Conservation (phyloP, 2,888 invertebrate genomes). For the Sarcophaga caerulescens region DNA sequence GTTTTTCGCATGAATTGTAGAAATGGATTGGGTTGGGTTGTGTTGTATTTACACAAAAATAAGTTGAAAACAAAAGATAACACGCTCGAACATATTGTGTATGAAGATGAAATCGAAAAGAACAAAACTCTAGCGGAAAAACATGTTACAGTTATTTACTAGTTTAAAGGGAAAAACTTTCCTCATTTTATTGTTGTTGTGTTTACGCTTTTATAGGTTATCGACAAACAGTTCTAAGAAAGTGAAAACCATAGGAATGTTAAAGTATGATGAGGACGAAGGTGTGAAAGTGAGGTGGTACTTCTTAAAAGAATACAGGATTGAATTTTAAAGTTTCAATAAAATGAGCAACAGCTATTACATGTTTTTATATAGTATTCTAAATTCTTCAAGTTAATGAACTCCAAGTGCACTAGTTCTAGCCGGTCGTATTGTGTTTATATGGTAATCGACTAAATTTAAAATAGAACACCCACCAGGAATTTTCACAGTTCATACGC, state of each 20-base stretch:
- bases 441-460: too few species aligned
- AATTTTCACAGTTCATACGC: too few species aligned
- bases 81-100: slow-evolving; percentile 29
- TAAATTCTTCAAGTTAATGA: too few species aligned
- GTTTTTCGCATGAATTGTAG: background rate
- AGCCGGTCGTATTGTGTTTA: too few species aligned
- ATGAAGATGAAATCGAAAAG: background rate
- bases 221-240: background rate
- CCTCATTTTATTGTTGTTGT: slow-evolving; percentile 14
- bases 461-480: too few species aligned
- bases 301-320: too few species aligned
- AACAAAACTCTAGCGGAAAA: slow-evolving; percentile 32
- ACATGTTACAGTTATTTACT: slow-evolving; percentile 35
- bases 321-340: too few species aligned
- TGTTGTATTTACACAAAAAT: slow-evolving; percentile 9
- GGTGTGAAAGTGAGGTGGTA: background rate
- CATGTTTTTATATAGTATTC: too few species aligned
- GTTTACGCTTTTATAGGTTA: slow-evolving; percentile 33
- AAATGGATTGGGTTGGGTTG: background rate
- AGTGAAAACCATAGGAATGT: background rate
- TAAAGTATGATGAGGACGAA: background rate
- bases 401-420: too few species aligned
- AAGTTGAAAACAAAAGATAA: slow-evolving; percentile 43
- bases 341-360: too few species aligned
- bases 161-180: slow-evolving; percentile 22